phyloP scores from a whole-genome alignment of 1,140 invertebrate genomes.

The Drosophila pruinosa region DNA sequence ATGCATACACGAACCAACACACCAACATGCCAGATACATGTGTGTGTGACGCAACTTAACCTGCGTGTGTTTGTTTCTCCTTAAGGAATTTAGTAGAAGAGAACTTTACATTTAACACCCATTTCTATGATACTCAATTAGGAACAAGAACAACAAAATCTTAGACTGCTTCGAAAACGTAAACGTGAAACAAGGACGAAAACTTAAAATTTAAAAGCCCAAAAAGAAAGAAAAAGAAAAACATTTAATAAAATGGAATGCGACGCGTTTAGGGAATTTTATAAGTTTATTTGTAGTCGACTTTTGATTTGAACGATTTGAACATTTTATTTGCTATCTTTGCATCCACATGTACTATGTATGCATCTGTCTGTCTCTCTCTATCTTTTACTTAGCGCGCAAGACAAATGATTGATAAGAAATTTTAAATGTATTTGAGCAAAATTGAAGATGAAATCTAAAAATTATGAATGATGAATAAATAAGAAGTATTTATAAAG shows the following conservation, averaged over 20 bases:
- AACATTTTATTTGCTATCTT: conserved; percentile 37
- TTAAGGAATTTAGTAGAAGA: conserved; percentile 46
- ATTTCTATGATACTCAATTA: conserved; percentile 62
- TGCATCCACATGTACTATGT: not conserved
- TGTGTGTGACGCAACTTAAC: not conserved
- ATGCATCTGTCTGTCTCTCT: conserved; percentile 6
- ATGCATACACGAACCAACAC: conserved; percentile 49
- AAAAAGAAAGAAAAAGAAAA: conserved; percentile 42
- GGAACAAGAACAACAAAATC: conserved; percentile 70
- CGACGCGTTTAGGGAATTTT: conserved; percentile 80
- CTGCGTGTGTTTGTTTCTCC: conserved; percentile 45
- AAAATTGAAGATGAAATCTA: conserved; percentile 12
- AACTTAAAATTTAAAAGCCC: conserved; percentile 24
- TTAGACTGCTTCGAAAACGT: conserved; percentile 80
- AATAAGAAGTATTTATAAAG: conserved; percentile 54
- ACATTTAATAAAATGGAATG: conserved; percentile 40
- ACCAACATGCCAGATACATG: conserved; percentile 37
- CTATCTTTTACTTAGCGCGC: conserved; percentile 30
- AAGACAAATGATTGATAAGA: conserved; percentile 20
- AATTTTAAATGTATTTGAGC: conserved; percentile 26
- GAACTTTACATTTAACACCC: conserved; percentile 47
- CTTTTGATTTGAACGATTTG: conserved; percentile 4
- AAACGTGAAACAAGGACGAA: conserved; percentile 62
- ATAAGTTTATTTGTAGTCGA: conserved; percentile 37
- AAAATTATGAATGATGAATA: conserved; percentile 34